A percentile compares a stretch with the other conserved stretches of the same genome.
phyloP scores from a whole-genome alignment of 2,113 vertebrate genomes.

The Raja brachyura region DNA sequence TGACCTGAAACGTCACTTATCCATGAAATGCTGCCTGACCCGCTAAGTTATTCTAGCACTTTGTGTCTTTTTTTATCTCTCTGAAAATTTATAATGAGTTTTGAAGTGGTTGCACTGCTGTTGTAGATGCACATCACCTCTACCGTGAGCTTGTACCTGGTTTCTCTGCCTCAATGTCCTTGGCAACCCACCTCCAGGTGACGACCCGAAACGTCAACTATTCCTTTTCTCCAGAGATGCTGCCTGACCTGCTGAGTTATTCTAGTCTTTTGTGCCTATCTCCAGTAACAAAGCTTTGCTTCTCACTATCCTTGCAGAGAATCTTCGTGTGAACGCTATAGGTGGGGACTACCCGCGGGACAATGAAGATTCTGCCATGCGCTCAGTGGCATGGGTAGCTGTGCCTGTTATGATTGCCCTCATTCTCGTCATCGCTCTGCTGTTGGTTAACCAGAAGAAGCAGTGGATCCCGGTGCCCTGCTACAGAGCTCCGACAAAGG shows the following conservation, averaged over 20 bases:
- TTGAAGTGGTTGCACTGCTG: too few species aligned
- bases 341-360: slow-evolving; percentile 23
- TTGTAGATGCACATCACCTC: not conserved
- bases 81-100: not conserved
- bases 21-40: too few species aligned
- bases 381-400: slow-evolving; percentile 66
- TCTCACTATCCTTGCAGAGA: not conserved
- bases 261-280: too few species aligned
- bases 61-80: not conserved
- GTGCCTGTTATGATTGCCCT: slow-evolving; percentile 67
- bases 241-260: too few species aligned
- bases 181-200: not conserved
- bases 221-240: too few species aligned
- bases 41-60: too few species aligned
- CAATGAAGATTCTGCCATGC: slow-evolving; percentile 54
- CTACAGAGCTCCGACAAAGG: slow-evolving; percentile 78
- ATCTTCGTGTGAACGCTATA: slow-evolving; percentile 10
- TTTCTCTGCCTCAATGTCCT: not conserved
- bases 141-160: not conserved
- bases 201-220: too few species aligned
- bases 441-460: slow-evolving; percentile 75
- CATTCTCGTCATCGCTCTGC: slow-evolving; percentile 62
- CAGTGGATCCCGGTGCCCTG: slow-evolving; percentile 79
- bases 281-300: not conserved
- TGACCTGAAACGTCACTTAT: too few species aligned